Evolutionary conservation across 2,797 vertebrate species (phyloP).

Genomic region (Pelochelys cantorii): DNA sequence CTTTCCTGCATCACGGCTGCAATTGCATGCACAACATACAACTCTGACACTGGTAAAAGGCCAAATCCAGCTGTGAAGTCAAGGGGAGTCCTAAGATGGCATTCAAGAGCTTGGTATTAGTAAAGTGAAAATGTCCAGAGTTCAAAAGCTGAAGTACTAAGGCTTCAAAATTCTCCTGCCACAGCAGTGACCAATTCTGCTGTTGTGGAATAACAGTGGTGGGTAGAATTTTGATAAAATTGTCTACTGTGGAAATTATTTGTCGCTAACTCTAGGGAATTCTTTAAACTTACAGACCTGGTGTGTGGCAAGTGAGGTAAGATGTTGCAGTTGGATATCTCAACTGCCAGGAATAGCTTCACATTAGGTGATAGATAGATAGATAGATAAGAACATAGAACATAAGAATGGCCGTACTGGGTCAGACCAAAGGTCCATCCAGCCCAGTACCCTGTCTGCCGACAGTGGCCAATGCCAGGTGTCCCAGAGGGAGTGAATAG

Average conservation of each 20-base stretch:
- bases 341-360: not conserved
- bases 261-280: fast-evolving
- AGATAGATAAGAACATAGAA: no score
- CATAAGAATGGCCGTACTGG: no score
- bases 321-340: fast-evolving
- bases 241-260: not conserved
- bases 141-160: not conserved
- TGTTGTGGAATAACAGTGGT: no score
- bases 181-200: not conserved
- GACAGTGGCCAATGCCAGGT: no score
- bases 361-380: fast-evolving
- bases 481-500: no score
- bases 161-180: fast-evolving
- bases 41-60: not conserved
- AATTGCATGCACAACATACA: not conserved
- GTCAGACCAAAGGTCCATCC: no score
- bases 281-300: not conserved
- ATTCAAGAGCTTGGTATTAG: not conserved
- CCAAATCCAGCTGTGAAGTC: not conserved
- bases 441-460: no score
- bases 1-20: not conserved
- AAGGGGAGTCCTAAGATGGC: not conserved
- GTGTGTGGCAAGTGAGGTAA: not conserved
- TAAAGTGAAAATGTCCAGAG: not conserved
- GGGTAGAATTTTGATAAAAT: not conserved